These are phyloP conservation scores for Oreochromis spilurus DNA, from an alignment of 2,113 vertebrate species.

Conservation along the genomic window DNA sequence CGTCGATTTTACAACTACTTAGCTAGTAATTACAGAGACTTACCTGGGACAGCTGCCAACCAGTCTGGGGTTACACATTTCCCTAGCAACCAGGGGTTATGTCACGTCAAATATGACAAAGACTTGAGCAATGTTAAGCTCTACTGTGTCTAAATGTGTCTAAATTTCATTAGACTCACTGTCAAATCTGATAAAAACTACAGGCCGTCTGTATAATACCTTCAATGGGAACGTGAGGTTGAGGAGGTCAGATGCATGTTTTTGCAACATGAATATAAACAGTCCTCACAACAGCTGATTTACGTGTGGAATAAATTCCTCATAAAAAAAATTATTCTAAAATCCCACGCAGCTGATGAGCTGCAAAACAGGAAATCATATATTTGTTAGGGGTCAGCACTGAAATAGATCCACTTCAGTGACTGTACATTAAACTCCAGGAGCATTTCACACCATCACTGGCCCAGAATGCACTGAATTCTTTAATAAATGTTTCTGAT, in stretches of 20 bases:
- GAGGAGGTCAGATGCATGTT: neutral
- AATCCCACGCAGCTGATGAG: neutral
- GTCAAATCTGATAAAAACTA: neutral
- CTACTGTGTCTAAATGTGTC: accelerated
- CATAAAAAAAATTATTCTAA: neutral
- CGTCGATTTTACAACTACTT: neutral
- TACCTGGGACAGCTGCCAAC: neutral
- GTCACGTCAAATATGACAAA: neutral
- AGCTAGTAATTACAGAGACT: neutral
- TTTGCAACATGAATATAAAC: neutral
- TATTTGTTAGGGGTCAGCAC: neutral
- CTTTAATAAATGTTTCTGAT: neutral
- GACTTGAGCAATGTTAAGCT: neutral
- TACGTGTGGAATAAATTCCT: neutral
- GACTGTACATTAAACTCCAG: neutral
- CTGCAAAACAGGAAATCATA: neutral
- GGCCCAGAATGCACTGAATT: neutral
- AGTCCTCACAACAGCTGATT: neutral
- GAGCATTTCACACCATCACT: neutral
- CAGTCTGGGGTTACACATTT: neutral
- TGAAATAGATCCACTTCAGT: neutral
- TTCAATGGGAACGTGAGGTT: neutral
- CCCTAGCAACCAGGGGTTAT: neutral
- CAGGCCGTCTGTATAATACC: neutral
- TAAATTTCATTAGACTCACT: neutral